These are phyloP conservation scores for Scleropages formosus DNA, from an alignment of 2,797 vertebrate genomes.

Conservation along the genomic window DNA sequence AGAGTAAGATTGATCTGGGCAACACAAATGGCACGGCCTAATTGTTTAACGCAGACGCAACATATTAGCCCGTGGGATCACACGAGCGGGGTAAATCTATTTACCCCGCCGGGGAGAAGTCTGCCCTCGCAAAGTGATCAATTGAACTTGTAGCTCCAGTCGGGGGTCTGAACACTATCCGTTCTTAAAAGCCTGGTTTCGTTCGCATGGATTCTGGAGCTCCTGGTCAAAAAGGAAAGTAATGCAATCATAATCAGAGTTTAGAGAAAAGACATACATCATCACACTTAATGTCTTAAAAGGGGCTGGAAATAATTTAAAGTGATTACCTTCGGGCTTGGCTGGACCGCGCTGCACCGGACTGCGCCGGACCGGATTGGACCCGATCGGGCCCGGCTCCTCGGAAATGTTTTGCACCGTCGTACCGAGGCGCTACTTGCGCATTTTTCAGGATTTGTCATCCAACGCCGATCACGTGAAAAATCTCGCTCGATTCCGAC, in stretches of 20 bases:
- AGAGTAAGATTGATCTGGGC: conserved; percentile 70
- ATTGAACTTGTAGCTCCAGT: conserved; percentile 54
- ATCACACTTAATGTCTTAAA: conserved; percentile 63
- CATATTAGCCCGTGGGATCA: conserved; percentile 70
- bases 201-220: conserved; percentile 61
- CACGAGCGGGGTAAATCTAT: conserved; percentile 70
- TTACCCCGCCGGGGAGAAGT: conserved; percentile 59
- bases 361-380: no score
- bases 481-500: no score
- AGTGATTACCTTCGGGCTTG: no score
- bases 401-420: conserved; percentile 26
- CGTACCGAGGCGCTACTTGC: background rate
- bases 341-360: no score
- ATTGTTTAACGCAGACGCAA: conserved; percentile 75
- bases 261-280: conserved; percentile 63
- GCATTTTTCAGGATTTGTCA: background rate
- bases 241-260: conserved; percentile 62
- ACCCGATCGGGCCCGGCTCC: conserved; percentile 42
- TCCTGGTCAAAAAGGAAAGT: conserved; percentile 56
- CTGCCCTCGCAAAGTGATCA: conserved; percentile 70
- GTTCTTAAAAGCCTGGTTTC: conserved; percentile 62
- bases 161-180: conserved; percentile 63
- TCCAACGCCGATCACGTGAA: background rate
- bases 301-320: conserved; percentile 54
- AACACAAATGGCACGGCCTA: conserved; percentile 67